Base-by-base conservation (phyloP, 2,113 vertebrate species). In the Rhineura floridana region DNA sequence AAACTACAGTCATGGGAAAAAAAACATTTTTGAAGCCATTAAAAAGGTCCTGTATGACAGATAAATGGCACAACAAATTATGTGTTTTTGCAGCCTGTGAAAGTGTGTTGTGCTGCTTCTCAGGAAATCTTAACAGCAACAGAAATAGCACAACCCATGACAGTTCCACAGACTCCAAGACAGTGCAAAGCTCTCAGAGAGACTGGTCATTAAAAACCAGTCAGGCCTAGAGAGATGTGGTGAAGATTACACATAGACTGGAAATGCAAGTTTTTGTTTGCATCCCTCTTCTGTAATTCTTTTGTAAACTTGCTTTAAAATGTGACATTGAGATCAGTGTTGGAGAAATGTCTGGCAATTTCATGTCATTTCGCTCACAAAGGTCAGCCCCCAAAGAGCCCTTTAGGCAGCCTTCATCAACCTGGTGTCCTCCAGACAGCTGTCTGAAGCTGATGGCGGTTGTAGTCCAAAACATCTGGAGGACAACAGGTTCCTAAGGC, bases 1-100 rank as follows among this genome's bases (percentile, higher is more conserved):
- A 95, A 93, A 84, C 88, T 90, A 48, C 92, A 91, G 92, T 94
- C 94, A 96, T 93, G 93, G 94, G 94, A 96, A 96, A 96, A 96
- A 95, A 93, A 15, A 82, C 76, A 93, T 0, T 7, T 81, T 90
- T 85, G 79, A 90, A 91, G 84, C 87, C 90, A 9, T 15, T 89
- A 86, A 91, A 91, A 85, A 83, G 78, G 87, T 91, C 88, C 93
- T 95, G 91, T 95, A 89, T 93, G 92, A 94, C 86, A 92, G 91
- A 94, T 94, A 93, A 95, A 93, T 93, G 93, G 86, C 52, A 84
- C 92, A 92, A 94, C 92, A 94, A 91, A 92, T 94, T 83, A 92
- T 92, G 79, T 59, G 52, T 59, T 59, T 94, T 94, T 92, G 93
- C 84, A 7, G 2, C 39, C 73, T 21, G 87, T 94, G 94, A 59